These are phyloP conservation scores for Diarsia brunnea DNA, from an alignment of 2,888 invertebrate species.

Conservation along the genomic window DNA sequence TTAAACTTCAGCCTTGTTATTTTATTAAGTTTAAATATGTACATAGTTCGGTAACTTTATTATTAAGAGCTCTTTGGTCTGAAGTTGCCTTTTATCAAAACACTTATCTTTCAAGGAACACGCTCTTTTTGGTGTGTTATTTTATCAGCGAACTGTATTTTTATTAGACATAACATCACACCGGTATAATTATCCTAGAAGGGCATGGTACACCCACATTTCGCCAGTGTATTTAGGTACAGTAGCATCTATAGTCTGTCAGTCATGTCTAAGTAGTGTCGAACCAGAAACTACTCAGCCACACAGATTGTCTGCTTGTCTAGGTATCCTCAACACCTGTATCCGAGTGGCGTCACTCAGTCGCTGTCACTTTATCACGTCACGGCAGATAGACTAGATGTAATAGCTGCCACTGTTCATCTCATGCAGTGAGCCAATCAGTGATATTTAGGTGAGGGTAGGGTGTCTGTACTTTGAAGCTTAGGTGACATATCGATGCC, in stretches of 20 bases:
- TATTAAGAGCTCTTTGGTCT: conserved; percentile 1
- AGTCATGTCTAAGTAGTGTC: not conserved
- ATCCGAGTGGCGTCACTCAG: conserved; percentile 1
- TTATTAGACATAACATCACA: not conserved
- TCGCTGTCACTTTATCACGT: conserved; percentile 52
- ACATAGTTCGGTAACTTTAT: not conserved
- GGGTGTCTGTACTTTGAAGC: not conserved
- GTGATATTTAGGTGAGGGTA: not conserved
- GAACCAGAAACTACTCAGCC: conserved; percentile 1
- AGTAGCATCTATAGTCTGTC: not conserved
- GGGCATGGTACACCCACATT: not conserved
- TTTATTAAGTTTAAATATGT: conserved; percentile 11
- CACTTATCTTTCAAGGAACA: not conserved
- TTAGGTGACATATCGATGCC: not conserved
- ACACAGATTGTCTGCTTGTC: not conserved
- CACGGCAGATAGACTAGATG: conserved; percentile 38
- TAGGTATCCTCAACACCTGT: not conserved
- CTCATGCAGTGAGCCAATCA: not conserved
- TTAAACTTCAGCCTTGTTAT: conserved; percentile 13
- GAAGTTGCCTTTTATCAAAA: not conserved
- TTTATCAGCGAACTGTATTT: not conserved
- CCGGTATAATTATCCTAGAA: not conserved
- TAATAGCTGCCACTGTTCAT: conserved; percentile 13
- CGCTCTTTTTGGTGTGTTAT: not conserved
- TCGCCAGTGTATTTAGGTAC: not conserved